Percentiles rank a stretch among this genome's conserved stretches.
These are phyloP conservation scores for Drosophila baimaii DNA, from an alignment of 1,140 invertebrate species.

Conservation along the genomic window DNA sequence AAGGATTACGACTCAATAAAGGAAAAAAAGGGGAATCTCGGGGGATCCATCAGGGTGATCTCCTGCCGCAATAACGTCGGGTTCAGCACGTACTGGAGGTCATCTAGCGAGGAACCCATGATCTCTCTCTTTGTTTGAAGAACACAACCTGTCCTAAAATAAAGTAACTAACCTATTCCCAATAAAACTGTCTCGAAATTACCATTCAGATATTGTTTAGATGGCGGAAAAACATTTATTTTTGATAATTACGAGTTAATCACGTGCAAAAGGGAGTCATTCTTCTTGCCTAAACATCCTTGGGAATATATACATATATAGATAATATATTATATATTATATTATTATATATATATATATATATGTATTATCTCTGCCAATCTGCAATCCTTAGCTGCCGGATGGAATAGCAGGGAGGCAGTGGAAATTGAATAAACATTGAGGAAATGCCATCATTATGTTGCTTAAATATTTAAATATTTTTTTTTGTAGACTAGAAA, in stretches of 20 bases:
- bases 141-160: too few species aligned
- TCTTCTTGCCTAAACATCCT: conserved; percentile 32
- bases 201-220: conserved; percentile 28
- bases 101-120: too few species aligned
- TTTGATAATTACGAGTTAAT: conserved; percentile 43
- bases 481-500: conserved; percentile 53
- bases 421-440: conserved; percentile 27
- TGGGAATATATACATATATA: conserved; percentile 14
- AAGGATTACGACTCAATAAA: too few species aligned
- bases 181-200: conserved; percentile 8
- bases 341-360: too few species aligned
- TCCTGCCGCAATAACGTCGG: too few species aligned
- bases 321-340: too few species aligned
- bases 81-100: too few species aligned
- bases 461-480: conserved; percentile 51
- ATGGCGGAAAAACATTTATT: conserved; percentile 60
- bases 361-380: background rate
- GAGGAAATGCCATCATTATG: conserved; percentile 49
- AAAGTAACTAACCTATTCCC: background rate
- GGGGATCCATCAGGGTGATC: too few species aligned
- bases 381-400: background rate
- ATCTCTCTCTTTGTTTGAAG: too few species aligned
- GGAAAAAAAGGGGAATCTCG: too few species aligned
- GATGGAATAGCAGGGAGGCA: conserved; percentile 2
- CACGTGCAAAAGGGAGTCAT: conserved; percentile 18